Conservation (phyloP, 2,113 vertebrate genomes). For the Machaerirhynchus nigripectus region DNA sequence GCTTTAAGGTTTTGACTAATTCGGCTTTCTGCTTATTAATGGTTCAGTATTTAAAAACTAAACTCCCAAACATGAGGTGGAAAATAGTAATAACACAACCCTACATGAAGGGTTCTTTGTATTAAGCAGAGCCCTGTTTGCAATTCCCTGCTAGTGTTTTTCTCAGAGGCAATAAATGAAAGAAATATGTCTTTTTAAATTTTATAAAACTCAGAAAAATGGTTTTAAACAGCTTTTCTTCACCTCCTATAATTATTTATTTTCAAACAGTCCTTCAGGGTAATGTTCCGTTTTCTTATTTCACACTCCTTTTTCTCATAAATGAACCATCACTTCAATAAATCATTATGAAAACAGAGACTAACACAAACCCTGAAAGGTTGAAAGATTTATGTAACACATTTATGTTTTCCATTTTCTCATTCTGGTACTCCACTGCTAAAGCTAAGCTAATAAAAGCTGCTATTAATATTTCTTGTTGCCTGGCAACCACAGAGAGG, state of each 20-base stretch:
- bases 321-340: conserved; percentile 98
- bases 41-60: conserved; percentile 28
- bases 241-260: conserved; percentile 98
- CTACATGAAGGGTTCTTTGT: conserved; percentile 28
- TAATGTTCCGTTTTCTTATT: conserved; percentile 98
- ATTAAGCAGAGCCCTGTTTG: conserved; percentile 25
- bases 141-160: conserved; percentile 56
- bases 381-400: conserved; percentile 99
- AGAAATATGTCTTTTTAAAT: conserved; percentile 83
- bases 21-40: conserved; percentile 51
- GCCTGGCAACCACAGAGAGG: conserved; percentile 96
- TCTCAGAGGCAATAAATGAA: conserved; percentile 72
- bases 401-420: conserved; percentile 99
- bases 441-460: conserved; percentile 99
- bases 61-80: conserved; percentile 17
- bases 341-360: conserved; percentile 99
- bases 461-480: conserved; percentile 99
- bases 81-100: neutral
- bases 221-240: conserved; percentile 92
- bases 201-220: conserved; percentile 85
- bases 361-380: conserved; percentile 95
- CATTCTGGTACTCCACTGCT: conserved; percentile 98
- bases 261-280: conserved; percentile 97
- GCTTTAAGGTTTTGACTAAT: neutral
- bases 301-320: conserved; percentile 95